Conservation (phyloP, 2,113 vertebrate genomes). For the Pelmatolapia mariae region DNA sequence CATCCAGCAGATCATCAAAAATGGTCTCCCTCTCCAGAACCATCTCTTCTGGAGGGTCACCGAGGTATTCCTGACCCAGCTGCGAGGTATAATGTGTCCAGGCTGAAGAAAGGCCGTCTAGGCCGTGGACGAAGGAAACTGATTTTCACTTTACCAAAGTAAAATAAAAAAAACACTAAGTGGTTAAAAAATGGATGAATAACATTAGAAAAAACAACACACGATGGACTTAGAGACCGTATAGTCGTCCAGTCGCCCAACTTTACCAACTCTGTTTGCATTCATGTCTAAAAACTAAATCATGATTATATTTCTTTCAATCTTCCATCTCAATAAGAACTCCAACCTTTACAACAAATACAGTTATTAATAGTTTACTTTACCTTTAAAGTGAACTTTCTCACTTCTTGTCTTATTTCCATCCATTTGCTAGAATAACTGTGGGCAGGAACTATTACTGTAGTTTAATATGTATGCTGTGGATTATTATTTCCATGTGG, state of each 20-base stretch:
- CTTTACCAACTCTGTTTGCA: neutral
- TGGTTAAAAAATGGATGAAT: neutral
- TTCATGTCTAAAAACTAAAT: neutral
- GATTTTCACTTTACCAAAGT: neutral
- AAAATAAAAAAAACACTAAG: neutral
- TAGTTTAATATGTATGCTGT: neutral
- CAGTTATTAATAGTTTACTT: neutral
- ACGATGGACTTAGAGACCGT: neutral
- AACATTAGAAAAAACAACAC: neutral
- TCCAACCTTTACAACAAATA: neutral
- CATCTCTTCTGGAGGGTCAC: neutral
- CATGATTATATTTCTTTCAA: neutral
- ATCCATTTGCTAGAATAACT: neutral
- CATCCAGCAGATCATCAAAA: neutral
- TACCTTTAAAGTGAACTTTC: neutral
- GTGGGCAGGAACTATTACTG: neutral
- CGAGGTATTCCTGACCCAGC: neutral
- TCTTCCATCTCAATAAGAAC: neutral
- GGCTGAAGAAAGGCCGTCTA: neutral
- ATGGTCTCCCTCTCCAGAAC: neutral
- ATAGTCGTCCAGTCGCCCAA: rapidly evolving
- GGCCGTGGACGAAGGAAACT: neutral
- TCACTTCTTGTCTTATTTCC: neutral
- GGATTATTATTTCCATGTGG: neutral
- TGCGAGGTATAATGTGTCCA: neutral